These are phyloP conservation scores for Nematostella vectensis DNA, from an alignment of 92 coral and sea anemone genomes.

Conservation along the genomic window DNA sequence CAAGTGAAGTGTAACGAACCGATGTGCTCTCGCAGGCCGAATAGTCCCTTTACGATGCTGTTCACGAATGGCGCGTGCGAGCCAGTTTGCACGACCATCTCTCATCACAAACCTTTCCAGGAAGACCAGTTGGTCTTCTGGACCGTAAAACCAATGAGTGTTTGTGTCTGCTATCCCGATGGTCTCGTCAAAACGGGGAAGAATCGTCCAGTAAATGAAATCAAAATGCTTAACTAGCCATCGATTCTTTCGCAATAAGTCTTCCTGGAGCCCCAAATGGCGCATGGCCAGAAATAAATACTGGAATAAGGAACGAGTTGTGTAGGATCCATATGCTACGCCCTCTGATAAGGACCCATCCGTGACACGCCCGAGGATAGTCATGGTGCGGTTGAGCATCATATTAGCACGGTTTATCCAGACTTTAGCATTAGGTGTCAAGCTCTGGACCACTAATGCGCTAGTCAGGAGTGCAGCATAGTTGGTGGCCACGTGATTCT, in stretches of 20 bases:
- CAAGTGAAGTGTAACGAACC: conserved; percentile 43
- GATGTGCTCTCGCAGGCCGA: conserved; percentile 11
- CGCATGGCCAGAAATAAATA: conserved; percentile 67
- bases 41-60: conserved; percentile 12
- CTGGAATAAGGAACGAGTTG: conserved; percentile 76
- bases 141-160: conserved; percentile 81
- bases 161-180: conserved; percentile 86
- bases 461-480: conserved; percentile 71
- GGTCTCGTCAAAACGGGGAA: conserved; percentile 69
- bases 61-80: conserved; percentile 46
- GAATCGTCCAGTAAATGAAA: conserved; percentile 70
- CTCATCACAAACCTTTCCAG: conserved; percentile 60
- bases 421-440: conserved; percentile 20
- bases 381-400: conserved; percentile 62
- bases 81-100: conserved; percentile 87
- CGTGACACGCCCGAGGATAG: conserved; percentile 49
- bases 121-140: conserved; percentile 82
- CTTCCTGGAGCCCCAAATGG: conserved; percentile 29
- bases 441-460: conserved; percentile 39
- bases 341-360: conserved; percentile 94
- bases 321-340: conserved; percentile 81
- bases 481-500: conserved; percentile 91
- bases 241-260: conserved; percentile 37
- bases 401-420: conserved; percentile 60
- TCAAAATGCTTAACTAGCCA: conserved; percentile 81